Conservation (phyloP, 2,113 vertebrate species). For the Picathartes gymnocephalus region DNA sequence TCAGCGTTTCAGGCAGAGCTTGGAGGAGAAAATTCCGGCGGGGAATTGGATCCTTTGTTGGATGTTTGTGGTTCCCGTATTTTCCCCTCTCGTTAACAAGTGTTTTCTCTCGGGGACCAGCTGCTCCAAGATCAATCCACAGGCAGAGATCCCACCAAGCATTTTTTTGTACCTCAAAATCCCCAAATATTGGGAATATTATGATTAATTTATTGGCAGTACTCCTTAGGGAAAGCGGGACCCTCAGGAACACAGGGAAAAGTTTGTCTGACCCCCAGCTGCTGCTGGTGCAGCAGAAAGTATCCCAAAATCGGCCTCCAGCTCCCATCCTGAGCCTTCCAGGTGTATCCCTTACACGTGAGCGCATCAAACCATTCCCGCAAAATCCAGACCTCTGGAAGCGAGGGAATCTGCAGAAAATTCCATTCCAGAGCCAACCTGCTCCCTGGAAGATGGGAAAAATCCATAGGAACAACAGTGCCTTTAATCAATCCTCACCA, state of each 20-base stretch:
- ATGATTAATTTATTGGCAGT: rapidly evolving
- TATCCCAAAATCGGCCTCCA: neutral
- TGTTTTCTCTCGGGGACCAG: neutral
- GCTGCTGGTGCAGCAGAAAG: neutral
- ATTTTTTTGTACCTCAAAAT: neutral
- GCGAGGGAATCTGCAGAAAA: neutral
- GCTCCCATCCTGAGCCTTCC: neutral
- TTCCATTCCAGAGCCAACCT: neutral
- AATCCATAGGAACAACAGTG: neutral
- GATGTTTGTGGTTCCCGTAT: neutral
- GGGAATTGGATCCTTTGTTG: neutral
- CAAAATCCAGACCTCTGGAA: neutral
- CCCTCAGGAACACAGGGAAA: neutral
- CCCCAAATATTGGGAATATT: neutral
- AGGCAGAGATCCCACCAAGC: neutral
- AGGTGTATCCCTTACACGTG: neutral
- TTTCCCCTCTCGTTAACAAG: neutral
- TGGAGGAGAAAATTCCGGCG: neutral
- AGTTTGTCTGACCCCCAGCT: neutral
- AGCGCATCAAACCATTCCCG: neutral
- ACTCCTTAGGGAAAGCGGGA: neutral
- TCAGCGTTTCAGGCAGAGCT: neutral
- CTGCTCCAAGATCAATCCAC: neutral
- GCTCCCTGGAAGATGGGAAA: neutral
- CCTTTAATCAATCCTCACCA: neutral